phyloP scores from a whole-genome alignment of 2,797 vertebrate genomes.

The Gymnoscopelus braueri region DNA sequence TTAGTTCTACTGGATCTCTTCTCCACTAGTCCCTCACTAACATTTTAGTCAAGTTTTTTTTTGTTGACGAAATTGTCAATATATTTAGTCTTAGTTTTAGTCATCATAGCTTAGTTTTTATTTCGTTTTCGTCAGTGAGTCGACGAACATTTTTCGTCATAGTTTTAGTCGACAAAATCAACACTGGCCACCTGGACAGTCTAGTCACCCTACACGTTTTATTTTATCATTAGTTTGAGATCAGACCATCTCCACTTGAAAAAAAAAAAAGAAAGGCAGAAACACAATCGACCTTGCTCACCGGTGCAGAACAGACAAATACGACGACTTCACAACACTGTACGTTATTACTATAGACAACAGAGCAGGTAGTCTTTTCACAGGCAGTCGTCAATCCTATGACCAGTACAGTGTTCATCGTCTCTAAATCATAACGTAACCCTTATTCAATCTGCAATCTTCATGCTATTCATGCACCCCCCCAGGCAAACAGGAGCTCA shows the following conservation, averaged over 20 bases:
- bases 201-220: not conserved
- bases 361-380: slow-evolving; percentile 80
- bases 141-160: too few species aligned
- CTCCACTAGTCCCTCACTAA: too few species aligned
- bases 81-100: too few species aligned
- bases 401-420: not conserved
- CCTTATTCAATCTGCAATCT: not conserved
- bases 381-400: slow-evolving; percentile 67
- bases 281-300: slow-evolving; percentile 33
- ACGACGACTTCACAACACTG: slow-evolving; percentile 55
- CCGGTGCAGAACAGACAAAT: slow-evolving; percentile 54
- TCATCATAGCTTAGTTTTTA: too few species aligned
- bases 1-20: too few species aligned
- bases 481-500: slow-evolving; percentile 55
- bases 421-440: not conserved
- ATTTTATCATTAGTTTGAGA: not conserved
- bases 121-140: too few species aligned
- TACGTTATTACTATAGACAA: slow-evolving; percentile 54
- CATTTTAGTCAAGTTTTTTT: too few species aligned
- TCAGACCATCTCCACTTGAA: not conserved
- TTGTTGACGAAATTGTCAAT: too few species aligned
- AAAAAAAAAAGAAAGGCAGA: not conserved
- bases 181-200: too few species aligned
- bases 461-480: too few species aligned
- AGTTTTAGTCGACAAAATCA: too few species aligned